phyloP scores from a whole-genome alignment of 2,888 invertebrate species.

The Laspeyria flexula region DNA sequence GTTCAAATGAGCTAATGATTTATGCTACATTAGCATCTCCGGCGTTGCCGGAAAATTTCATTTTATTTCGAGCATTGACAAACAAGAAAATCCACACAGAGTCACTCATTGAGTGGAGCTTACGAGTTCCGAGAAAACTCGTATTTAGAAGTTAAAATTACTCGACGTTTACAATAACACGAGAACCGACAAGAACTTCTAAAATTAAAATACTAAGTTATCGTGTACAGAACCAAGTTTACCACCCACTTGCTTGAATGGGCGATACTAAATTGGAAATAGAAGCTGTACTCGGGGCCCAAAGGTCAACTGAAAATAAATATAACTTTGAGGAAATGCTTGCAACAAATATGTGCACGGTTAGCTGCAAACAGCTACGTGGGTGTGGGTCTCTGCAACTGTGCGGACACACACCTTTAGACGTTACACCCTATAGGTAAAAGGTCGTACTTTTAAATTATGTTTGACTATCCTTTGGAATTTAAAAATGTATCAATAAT shows the following conservation, averaged over 20 bases:
- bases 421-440: no score
- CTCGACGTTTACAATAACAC: slow-evolving; percentile 32
- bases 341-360: background rate
- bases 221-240: slow-evolving; percentile 26
- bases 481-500: no score
- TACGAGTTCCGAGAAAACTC: slow-evolving; percentile 28
- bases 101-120: slow-evolving; percentile 14
- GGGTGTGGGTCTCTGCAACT: background rate
- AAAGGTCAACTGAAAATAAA: slow-evolving; percentile 31
- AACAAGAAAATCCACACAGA: slow-evolving; percentile 11
- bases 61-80: slow-evolving; percentile 18
- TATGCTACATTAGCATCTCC: background rate
- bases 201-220: slow-evolving; percentile 45
- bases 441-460: no score
- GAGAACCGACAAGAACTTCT: slow-evolving; percentile 20
- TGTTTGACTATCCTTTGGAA: no score
- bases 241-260: slow-evolving; percentile 32
- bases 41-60: slow-evolving; percentile 11
- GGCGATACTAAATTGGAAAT: slow-evolving; percentile 23
- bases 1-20: background rate
- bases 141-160: slow-evolving; percentile 33
- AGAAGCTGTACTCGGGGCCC: slow-evolving; percentile 10
- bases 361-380: background rate
- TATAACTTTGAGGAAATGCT: slow-evolving; percentile 5
- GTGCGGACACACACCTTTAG: background rate